phyloP scores from a whole-genome alignment of 2,888 invertebrate genomes.

The Polyploca ridens region DNA sequence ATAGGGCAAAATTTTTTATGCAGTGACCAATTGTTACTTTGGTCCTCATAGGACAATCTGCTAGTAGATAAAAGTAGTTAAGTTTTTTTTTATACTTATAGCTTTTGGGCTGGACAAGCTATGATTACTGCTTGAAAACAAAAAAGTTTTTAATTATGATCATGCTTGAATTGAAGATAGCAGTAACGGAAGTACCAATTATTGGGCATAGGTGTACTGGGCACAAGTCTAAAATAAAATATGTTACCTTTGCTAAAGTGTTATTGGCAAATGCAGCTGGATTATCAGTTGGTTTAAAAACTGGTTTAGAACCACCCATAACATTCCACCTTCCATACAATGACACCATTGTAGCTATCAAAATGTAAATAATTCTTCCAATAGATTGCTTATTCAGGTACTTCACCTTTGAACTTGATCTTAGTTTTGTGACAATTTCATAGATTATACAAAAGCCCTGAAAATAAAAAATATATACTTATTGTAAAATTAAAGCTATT shows the following conservation, averaged over 20 bases:
- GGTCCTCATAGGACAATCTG: too few relatives aligned
- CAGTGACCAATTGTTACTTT: too few relatives aligned
- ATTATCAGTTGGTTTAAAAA: constrained; percentile 95
- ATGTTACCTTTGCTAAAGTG: constrained; percentile 85
- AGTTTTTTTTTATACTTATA: too few relatives aligned
- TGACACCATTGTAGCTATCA: constrained; percentile 78
- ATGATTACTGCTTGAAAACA: too few relatives aligned
- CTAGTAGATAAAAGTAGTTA: too few relatives aligned
- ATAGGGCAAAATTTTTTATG: too few relatives aligned
- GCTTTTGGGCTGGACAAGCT: too few relatives aligned
- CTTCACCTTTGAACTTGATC: constrained; percentile 27
- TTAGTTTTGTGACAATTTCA: constrained; percentile 81
- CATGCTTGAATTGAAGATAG: background rate
- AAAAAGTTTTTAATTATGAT: too few relatives aligned
- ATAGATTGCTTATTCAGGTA: constrained; percentile 40
- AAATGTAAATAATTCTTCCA: constrained; percentile 79
- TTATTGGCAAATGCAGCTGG: constrained; percentile 92
- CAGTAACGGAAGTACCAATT: too few relatives aligned
- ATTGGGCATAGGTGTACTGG: too few relatives aligned
- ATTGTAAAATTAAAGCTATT: background rate
- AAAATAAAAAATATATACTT: constrained; percentile 40
- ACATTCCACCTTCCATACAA: constrained; percentile 88
- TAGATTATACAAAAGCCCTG: constrained; percentile 87
- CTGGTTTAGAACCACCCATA: constrained; percentile 92
- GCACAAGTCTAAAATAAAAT: background rate